phyloP scores from a whole-genome alignment of 2,113 vertebrate species.

The Naja naja region DNA sequence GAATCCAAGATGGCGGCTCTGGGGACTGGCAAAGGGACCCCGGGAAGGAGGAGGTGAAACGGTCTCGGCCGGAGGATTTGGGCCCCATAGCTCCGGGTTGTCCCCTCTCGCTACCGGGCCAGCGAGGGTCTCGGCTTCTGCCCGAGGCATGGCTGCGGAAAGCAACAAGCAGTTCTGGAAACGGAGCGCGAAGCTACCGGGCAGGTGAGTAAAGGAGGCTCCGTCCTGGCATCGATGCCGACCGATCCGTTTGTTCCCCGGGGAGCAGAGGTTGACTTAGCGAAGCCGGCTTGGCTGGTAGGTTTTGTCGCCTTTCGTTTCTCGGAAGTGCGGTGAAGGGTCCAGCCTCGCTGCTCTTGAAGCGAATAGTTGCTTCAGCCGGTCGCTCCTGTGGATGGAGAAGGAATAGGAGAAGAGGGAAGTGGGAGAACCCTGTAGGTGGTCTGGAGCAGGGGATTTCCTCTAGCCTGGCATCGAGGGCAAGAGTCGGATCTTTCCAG shows the following conservation, averaged over 20 bases:
- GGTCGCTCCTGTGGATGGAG: fast-evolving
- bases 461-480: fast-evolving
- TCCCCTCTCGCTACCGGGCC: conserved; percentile 24
- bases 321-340: background rate
- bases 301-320: background rate
- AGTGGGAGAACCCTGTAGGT: fast-evolving
- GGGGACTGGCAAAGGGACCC: conserved; percentile 53
- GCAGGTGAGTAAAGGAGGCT: conserved; percentile 77
- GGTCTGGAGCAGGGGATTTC: background rate
- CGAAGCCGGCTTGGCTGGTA: background rate
- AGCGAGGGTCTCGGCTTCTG: conserved; percentile 38
- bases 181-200: conserved; percentile 86
- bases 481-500: background rate
- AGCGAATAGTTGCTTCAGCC: background rate
- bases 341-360: fast-evolving
- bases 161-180: conserved; percentile 93
- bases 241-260: background rate
- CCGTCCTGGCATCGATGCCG: background rate
- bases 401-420: background rate
- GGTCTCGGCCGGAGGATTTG: conserved; percentile 23
- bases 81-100: conserved; percentile 4
- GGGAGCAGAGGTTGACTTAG: background rate
- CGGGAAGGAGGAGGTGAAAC: conserved; percentile 36
- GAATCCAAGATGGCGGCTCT: conserved; percentile 85
- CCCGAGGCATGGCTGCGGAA: conserved; percentile 84